These are phyloP conservation scores for Sphecodes monilicornis DNA, from an alignment of 2,888 invertebrate genomes.

Conservation along the genomic window DNA sequence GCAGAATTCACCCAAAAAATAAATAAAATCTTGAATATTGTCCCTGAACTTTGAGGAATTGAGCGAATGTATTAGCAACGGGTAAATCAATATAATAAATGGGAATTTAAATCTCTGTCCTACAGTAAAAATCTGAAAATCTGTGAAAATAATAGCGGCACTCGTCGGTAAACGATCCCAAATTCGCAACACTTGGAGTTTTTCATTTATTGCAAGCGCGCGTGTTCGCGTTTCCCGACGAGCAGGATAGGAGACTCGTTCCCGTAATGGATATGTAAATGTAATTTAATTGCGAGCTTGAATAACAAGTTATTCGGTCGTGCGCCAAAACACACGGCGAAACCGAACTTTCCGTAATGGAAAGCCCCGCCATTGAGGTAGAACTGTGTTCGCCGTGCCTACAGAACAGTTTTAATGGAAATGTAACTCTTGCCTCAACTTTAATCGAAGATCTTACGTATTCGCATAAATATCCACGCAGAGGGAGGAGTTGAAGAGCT, in stretches of 20 bases:
- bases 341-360: slow-evolving; percentile 59
- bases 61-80: too few relatives aligned
- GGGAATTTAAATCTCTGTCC: too few relatives aligned
- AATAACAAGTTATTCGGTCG: slow-evolving; percentile 66
- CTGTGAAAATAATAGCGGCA: background rate
- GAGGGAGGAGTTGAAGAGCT: background rate
- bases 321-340: slow-evolving; percentile 52
- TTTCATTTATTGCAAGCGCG: background rate
- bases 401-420: slow-evolving; percentile 46
- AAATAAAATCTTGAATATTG: too few relatives aligned
- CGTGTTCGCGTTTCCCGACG: background rate
- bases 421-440: slow-evolving; percentile 41
- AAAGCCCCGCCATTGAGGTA: slow-evolving; percentile 50
- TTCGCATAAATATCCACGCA: slow-evolving; percentile 47
- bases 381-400: slow-evolving; percentile 39
- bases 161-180: background rate
- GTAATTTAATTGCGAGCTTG: slow-evolving; percentile 70
- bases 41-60: too few relatives aligned
- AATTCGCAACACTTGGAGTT: background rate
- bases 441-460: slow-evolving; percentile 58
- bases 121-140: background rate
- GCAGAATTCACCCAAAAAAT: too few relatives aligned
- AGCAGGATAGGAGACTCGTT: background rate
- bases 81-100: too few relatives aligned
- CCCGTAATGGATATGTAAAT: slow-evolving; percentile 67